Base-by-base conservation (phyloP, 2,113 vertebrate genomes). In the Sander vitreus region DNA sequence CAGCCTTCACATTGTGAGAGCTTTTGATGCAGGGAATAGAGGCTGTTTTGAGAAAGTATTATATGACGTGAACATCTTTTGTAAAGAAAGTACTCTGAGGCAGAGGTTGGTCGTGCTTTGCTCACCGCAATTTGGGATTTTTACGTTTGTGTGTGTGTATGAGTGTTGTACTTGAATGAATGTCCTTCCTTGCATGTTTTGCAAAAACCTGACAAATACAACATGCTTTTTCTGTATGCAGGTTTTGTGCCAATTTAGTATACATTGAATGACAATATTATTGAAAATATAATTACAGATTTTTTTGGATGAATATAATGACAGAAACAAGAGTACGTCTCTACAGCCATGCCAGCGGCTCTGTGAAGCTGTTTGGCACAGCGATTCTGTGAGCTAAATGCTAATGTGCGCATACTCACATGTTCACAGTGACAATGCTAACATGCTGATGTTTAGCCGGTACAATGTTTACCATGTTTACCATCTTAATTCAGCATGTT, bases 21-120 rank as follows among this genome's bases (percentile, higher is more conserved):
- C 25, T 80, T 88, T 65, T 78, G 59, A 90, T 70, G 54, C 79
- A 79, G 36, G 54, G 18, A 69, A 68, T 25, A 30, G 73, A 65
- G 43, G 82, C 48, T 62, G 57, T 71, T 85, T 78, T 72, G 33
- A 77, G 10, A 58, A 58, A 71, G 77, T 69, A 77, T 78, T 57
- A 57, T 21, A 83, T 63, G 30, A 79, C 27, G 51, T 80, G 62
- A 84, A 62, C 27, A 68, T 23, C 58, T 67, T 69, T 88, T 75
- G 33, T 73, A n/a, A 53, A 73, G 62, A 72, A 47, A 66, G 13
- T 59, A 60, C 65, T 51, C 3, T 33, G 43, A 80, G 75, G 39
- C 33, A 60, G 67, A 69, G 48, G 51, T 51, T 66, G 59, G 14
- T 64, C 71, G 23, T 53, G 21, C 14, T 67, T 84, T 69, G 50